Evolutionary conservation across 2,888 invertebrate species (phyloP), one percentile per base, ranked within the genome.

Genomic region (Bombylius major): DNA sequence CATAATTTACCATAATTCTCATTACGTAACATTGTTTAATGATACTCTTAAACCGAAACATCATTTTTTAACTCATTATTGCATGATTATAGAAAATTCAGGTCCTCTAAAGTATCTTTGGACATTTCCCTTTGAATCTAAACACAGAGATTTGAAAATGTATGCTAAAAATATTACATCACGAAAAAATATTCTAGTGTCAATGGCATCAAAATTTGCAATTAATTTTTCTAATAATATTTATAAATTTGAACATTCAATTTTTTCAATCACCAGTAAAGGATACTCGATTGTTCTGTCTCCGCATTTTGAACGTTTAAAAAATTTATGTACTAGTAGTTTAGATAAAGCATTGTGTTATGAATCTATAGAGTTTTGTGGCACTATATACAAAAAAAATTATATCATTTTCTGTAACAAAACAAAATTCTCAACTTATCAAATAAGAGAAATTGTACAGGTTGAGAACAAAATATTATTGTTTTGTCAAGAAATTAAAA

Each of bases 141-240:
- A 53, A 47, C 53, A 53, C 36, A 47, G 23, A 34, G 53, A 53
- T 47, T 11, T 47, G 36, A 53, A 53, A 47, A 32, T 44, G 11
- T 51, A 51, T 32, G 31, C 51, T 44, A 51, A 44, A 23, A 51
- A 51, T 44, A 44, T 44, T 44, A 51, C 39, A 12, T 51, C 51
- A 8, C 39, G 51, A 13, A 14, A 32, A 51, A 51, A 51, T 51
- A 31, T 51, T 31, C 13, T 31, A 11, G 13, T 51, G 13, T 14
- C 51, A n/a, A 31, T 51, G 6, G 32, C 31, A 23, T 42, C 42
- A 5, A 42, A 51, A 51, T 44, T 31, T 11, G 8, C 39, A 42
- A 42, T 42, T 11, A 42, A 42, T 42, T 42, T 42, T 42, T 42
- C 39, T 4, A 42, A 11, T 42, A 42, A 4, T 42, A 42, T 42